Conservation (phyloP, 2,113 vertebrate genomes). For the Plecotus auritus region DNA sequence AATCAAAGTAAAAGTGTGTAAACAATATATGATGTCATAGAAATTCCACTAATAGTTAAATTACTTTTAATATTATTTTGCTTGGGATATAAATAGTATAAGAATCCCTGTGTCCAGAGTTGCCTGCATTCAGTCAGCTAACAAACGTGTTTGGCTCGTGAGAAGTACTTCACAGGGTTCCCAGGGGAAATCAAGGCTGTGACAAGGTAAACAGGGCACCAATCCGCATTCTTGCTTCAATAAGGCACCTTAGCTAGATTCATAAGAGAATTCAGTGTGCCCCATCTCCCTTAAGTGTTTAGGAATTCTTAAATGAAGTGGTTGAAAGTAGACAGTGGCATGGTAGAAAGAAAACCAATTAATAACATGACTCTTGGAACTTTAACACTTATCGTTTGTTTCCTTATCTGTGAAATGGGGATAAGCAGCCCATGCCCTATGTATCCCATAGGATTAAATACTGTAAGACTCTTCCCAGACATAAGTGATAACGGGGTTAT, state of each 20-base stretch:
- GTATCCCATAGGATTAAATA: neutral
- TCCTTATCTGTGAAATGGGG: neutral
- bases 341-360: neutral
- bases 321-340: neutral
- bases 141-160: neutral
- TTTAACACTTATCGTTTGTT: neutral
- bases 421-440: neutral
- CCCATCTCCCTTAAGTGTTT: neutral
- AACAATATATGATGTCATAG: neutral
- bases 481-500: neutral
- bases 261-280: neutral
- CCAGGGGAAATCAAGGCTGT: neutral
- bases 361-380: neutral
- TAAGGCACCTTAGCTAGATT: neutral
- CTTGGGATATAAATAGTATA: neutral
- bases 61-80: conserved; percentile 14
- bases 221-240: neutral
- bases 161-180: neutral
- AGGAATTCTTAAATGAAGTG: neutral
- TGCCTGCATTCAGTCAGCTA: neutral
- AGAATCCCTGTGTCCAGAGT: neutral
- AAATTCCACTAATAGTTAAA: neutral
- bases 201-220: neutral
- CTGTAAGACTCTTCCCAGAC: neutral
- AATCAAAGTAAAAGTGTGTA: neutral